A percentile compares a stretch with the other conserved stretches of the same genome.
These are phyloP conservation scores for Drosophila nigromelanica DNA, from an alignment of 1,140 invertebrate species.

Conservation along the genomic window DNA sequence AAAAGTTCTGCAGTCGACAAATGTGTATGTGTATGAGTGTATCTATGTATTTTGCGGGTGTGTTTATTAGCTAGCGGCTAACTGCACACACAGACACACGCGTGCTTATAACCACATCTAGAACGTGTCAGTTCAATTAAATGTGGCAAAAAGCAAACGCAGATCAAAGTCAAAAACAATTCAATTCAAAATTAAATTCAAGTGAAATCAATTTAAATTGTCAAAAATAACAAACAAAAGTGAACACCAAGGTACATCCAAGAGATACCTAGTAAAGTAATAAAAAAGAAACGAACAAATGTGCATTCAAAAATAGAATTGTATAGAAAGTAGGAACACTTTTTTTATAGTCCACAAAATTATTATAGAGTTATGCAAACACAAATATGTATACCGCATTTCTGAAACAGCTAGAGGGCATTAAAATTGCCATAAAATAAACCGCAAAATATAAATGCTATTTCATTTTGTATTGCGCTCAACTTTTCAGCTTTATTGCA, in stretches of 20 bases:
- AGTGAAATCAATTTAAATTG: conserved; percentile 14
- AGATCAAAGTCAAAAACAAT: conserved; percentile 42
- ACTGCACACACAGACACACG: neutral
- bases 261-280: neutral
- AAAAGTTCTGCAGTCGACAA: conserved; percentile 58
- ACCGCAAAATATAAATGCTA: conserved; percentile 42
- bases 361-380: neutral
- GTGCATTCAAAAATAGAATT: neutral
- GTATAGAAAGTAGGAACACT: neutral
- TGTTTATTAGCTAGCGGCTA: conserved; percentile 22
- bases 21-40: neutral
- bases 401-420: neutral
- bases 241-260: neutral
- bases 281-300: neutral
- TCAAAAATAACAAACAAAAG: neutral
- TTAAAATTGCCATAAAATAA: conserved; percentile 23
- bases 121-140: conserved; percentile 23
- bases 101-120: conserved; percentile 27
- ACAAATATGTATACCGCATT: conserved; percentile 2
- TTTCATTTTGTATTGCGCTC: conserved; percentile 31
- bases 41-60: conserved; percentile 6
- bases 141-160: conserved; percentile 17
- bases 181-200: conserved; percentile 17
- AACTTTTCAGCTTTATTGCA: conserved; percentile 65
- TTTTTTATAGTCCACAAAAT: neutral